These are phyloP conservation scores for Steatornis caripensis DNA, from an alignment of 2,113 vertebrate species.

Conservation along the genomic window DNA sequence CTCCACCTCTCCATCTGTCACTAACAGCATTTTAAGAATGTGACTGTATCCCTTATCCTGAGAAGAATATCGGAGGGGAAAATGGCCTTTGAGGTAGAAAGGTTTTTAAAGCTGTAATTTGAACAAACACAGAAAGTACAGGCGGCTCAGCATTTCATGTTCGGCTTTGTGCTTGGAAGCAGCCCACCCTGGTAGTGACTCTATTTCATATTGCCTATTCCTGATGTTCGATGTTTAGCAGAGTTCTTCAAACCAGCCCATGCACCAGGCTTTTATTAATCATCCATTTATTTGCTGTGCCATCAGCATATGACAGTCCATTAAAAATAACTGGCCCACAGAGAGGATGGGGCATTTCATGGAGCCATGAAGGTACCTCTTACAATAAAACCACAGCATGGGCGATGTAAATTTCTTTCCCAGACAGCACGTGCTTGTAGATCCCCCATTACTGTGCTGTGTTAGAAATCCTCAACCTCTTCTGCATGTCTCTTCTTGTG, in stretches of 20 bases:
- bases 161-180: background rate
- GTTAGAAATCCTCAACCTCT: background rate
- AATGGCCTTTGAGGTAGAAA: background rate
- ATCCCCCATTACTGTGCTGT: background rate
- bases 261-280: background rate
- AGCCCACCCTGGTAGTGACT: background rate
- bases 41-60: background rate
- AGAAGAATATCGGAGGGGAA: background rate
- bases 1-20: background rate
- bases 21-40: background rate
- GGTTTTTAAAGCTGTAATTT: background rate
- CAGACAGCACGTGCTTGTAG: background rate
- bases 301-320: background rate
- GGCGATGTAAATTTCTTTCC: background rate
- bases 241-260: background rate
- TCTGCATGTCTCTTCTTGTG: background rate
- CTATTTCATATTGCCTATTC: background rate
- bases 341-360: background rate
- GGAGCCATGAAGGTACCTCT: background rate
- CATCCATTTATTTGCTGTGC: background rate
- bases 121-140: background rate
- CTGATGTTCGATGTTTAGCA: background rate
- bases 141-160: background rate
- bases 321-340: background rate
- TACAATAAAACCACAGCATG: background rate